Percentiles rank a stretch among this genome's conserved stretches.
These are phyloP conservation scores for Ptyas mucosa DNA, from an alignment of 2,113 vertebrate species.

Conservation along the genomic window DNA sequence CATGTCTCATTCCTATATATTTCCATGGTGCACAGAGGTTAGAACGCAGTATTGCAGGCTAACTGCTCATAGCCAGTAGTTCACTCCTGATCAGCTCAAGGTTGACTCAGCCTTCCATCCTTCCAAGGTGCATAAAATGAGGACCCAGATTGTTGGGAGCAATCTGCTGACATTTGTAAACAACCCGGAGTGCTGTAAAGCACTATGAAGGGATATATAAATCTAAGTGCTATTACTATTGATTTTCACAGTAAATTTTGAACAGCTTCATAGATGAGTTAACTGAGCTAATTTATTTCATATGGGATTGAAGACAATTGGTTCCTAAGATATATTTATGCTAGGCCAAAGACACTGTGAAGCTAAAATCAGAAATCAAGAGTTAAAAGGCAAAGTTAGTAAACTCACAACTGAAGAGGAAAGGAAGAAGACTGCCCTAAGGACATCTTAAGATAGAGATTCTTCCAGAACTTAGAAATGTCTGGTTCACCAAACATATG, in stretches of 20 bases:
- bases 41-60: background rate
- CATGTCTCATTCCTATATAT: conserved; percentile 27
- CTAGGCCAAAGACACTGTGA: background rate
- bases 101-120: background rate
- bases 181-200: background rate
- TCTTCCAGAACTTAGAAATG: background rate
- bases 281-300: conserved; percentile 24
- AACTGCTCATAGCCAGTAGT: background rate
- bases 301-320: conserved; percentile 32
- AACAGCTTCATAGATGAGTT: conserved; percentile 28
- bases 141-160: background rate
- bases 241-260: conserved; percentile 49
- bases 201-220: background rate
- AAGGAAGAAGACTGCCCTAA: background rate
- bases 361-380: background rate
- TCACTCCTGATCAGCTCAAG: background rate
- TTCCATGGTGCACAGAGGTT: conserved; percentile 8
- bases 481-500: background rate
- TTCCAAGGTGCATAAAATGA: background rate
- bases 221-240: background rate
- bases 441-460: background rate
- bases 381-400: background rate
- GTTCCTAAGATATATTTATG: background rate
- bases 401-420: background rate
- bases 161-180: background rate